Evolutionary conservation across 2,797 vertebrate genomes (phyloP), one percentile per base, ranked within the genome.

Genomic region (Acipenser transmontanus): DNA sequence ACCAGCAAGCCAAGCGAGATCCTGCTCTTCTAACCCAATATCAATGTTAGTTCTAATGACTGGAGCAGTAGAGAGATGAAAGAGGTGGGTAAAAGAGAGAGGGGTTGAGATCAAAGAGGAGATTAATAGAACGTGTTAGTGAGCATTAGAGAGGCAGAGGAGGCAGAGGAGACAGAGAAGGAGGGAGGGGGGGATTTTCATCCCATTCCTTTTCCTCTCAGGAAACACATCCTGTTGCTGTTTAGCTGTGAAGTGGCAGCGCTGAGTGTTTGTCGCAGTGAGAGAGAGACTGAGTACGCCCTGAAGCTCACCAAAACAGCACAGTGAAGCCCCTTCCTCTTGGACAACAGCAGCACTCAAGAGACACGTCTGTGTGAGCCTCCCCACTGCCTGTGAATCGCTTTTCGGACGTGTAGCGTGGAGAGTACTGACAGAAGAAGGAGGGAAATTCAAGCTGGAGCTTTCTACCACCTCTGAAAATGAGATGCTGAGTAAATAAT

Each of bases 181-280:
- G 51, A 51, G 13, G 60, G 51, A 14, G 14, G 60, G 61, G 51
- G 47, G 62, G 72, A 60, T 77, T 80, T 77, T 86, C 79, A 80
- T 83, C 76, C 69, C 81, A 56, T 62, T 71, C 57, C 79, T 79
- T 87, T 94, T 95, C 92, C 94, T 93, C 88, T 91, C 92, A 97
- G 95, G 97, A 99, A 97, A 93, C 86, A 86, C 93, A 95, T 98
- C 95, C 96, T 98, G 95, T 94, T 90, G 85, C 90, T 87, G 86
- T 91, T 86, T 72, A 86, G 89, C 83, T 81, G 84, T 77, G 66
- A 67, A 7, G 80, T 66, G 63, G 80, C 76, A 80, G 78, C 72
- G 81, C 78, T 86, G 81, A 83, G 78, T 90, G 89, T 92, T 91
- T 89, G 90, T 88, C 87, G 82, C 77, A 75, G 71, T 66, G 75